A percentile compares a stretch with the other conserved stretches of the same genome.
phyloP scores from a whole-genome alignment of 1,140 invertebrate species.

The Anagrus nilaparvatae region DNA sequence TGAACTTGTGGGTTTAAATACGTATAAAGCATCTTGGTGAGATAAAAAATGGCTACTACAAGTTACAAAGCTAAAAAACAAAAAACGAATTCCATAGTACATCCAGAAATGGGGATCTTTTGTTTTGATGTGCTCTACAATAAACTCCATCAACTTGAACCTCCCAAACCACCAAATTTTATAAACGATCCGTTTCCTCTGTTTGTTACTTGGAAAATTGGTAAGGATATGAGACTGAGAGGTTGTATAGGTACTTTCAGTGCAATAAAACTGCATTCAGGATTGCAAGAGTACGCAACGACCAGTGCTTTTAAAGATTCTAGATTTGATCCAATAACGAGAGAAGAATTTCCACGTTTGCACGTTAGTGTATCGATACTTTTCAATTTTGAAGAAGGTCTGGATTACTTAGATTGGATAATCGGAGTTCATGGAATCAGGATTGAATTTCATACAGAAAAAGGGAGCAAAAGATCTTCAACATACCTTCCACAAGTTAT shows the following conservation, averaged over 20 bases:
- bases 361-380: constrained; percentile 94
- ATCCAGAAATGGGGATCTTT: constrained; percentile 94
- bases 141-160: constrained; percentile 84
- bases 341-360: constrained; percentile 85
- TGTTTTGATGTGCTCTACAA: constrained; percentile 96
- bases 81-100: constrained; percentile 78
- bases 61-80: constrained; percentile 84
- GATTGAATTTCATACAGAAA: constrained; percentile 95
- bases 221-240: constrained; percentile 79
- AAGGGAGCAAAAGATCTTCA: constrained; percentile 88
- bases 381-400: constrained; percentile 89
- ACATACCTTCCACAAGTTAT: constrained; percentile 98
- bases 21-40: too few relatives aligned
- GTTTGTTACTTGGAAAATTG: constrained; percentile 98
- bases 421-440: constrained; percentile 95
- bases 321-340: constrained; percentile 88
- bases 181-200: constrained; percentile 91
- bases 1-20: too few relatives aligned
- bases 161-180: constrained; percentile 81
- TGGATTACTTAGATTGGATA: constrained; percentile 94
- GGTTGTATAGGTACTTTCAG: constrained; percentile 96
- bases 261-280: constrained; percentile 83
- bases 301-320: constrained; percentile 98
- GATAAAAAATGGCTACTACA: constrained; percentile 65
- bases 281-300: constrained; percentile 90